These are phyloP conservation scores for Manis pentadactyla DNA, from an alignment of 2,797 vertebrate genomes.

Conservation along the genomic window DNA sequence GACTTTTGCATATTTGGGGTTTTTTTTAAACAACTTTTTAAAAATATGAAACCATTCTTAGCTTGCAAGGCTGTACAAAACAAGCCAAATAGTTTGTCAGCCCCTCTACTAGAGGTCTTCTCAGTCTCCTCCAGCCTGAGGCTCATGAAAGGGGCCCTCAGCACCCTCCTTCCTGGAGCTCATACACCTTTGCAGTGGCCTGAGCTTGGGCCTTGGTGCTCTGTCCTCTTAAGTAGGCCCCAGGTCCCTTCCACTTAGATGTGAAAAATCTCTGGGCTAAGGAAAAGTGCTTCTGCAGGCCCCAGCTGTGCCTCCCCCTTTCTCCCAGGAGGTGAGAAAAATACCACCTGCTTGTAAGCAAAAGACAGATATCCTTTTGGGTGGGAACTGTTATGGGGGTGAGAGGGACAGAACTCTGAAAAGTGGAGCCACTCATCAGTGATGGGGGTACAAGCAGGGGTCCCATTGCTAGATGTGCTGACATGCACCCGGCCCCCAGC, in stretches of 20 bases:
- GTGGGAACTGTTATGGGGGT: no score
- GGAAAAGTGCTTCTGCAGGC: neutral
- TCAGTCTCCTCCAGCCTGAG: neutral
- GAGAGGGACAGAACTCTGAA: neutral
- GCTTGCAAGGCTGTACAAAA: neutral
- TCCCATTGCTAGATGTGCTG: neutral
- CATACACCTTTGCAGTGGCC: neutral
- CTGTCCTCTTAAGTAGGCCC: neutral
- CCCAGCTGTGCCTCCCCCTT: neutral
- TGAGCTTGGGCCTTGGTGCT: neutral
- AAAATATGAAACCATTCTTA: neutral
- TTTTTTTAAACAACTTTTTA: neutral
- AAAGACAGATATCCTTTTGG: neutral
- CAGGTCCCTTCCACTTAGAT: neutral
- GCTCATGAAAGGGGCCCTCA: neutral
- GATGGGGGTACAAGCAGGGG: neutral
- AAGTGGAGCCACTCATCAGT: neutral
- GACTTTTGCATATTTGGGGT: neutral
- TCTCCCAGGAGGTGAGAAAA: slow-evolving; percentile 18
- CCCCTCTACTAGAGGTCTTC: neutral
- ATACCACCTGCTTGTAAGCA: neutral
- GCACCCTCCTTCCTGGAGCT: neutral
- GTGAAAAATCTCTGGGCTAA: neutral
- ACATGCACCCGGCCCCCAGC: no score
- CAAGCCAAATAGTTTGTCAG: neutral